These are phyloP conservation scores for Herpetotheres cachinnans DNA, from an alignment of 2,113 vertebrate species.

Conservation along the genomic window DNA sequence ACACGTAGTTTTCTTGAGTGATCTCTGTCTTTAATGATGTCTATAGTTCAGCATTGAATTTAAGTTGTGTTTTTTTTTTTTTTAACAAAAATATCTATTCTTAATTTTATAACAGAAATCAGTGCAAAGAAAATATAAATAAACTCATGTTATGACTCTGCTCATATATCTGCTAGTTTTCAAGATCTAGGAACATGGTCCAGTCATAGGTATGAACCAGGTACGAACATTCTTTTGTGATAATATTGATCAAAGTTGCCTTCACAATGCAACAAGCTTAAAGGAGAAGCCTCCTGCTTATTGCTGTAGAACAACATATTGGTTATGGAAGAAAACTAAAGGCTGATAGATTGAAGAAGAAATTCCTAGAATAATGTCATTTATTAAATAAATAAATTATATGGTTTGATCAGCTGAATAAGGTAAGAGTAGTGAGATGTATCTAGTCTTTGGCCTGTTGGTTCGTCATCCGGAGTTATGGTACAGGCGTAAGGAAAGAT, in stretches of 20 bases:
- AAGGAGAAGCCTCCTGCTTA: not conserved
- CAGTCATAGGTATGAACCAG: not conserved
- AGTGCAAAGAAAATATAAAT: not conserved
- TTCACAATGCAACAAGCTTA: not conserved
- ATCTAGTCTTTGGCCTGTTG: not conserved
- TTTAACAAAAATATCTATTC: not conserved
- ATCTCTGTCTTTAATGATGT: not conserved
- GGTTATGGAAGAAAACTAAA: not conserved
- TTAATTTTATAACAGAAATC: not conserved
- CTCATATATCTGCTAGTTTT: not conserved
- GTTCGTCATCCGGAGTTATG: not conserved
- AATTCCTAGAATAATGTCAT: not conserved
- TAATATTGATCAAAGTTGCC: not conserved
- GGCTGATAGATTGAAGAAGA: not conserved
- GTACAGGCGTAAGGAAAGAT: not conserved
- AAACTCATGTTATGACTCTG: not conserved
- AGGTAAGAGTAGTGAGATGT: not conserved
- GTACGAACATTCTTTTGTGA: not conserved
- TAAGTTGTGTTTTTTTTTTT: no score
- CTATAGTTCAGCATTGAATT: not conserved
- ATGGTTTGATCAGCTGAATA: not conserved
- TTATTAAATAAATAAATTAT: not conserved
- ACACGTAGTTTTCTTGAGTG: not conserved
- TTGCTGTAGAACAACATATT: not conserved
- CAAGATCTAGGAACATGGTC: accelerated